phyloP scores from a whole-genome alignment of 2,888 invertebrate genomes.

The Leucoptera coffeella region DNA sequence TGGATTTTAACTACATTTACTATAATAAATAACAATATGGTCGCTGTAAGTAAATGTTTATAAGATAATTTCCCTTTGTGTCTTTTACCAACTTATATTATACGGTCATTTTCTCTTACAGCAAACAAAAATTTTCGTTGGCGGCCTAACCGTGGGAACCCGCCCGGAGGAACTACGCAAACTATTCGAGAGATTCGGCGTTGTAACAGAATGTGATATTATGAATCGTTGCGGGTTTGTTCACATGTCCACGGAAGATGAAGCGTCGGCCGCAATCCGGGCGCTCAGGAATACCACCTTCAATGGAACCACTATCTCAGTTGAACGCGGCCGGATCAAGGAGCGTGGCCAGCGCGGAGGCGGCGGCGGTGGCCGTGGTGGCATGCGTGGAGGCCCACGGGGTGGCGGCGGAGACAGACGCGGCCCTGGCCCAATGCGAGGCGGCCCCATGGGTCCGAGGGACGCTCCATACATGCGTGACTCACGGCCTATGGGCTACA shows the following conservation, averaged over 20 bases:
- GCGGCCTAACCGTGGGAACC: conserved; percentile 81
- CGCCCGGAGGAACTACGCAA: conserved; percentile 75
- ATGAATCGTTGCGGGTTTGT: conserved; percentile 93
- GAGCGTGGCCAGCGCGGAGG: conserved; percentile 56
- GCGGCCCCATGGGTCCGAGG: conserved; percentile 12
- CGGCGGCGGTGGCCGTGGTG: conserved; percentile 32
- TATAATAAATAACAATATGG: too few species aligned
- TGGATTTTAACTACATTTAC: too few species aligned
- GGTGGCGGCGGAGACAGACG: conserved; percentile 42
- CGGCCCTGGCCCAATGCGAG: conserved; percentile 24
- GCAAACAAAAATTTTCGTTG: conserved; percentile 88
- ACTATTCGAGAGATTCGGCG: conserved; percentile 80
- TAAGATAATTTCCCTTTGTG: too few species aligned
- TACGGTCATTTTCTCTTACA: conserved; percentile 18
- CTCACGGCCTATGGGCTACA: conserved; percentile 12
- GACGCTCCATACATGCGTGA: conserved; percentile 38
- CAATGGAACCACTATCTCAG: conserved; percentile 78
- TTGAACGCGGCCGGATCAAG: conserved; percentile 76
- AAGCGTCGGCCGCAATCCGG: conserved; percentile 76
- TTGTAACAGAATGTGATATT: conserved; percentile 89
- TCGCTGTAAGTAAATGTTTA: too few species aligned
- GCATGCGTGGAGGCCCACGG: conserved; percentile 20
- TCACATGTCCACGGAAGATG: conserved; percentile 78
- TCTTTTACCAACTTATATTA: too few species aligned
- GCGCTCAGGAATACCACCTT: conserved; percentile 76